Base-by-base conservation (phyloP, 2,113 vertebrate genomes). In the Pelobates fuscus region DNA sequence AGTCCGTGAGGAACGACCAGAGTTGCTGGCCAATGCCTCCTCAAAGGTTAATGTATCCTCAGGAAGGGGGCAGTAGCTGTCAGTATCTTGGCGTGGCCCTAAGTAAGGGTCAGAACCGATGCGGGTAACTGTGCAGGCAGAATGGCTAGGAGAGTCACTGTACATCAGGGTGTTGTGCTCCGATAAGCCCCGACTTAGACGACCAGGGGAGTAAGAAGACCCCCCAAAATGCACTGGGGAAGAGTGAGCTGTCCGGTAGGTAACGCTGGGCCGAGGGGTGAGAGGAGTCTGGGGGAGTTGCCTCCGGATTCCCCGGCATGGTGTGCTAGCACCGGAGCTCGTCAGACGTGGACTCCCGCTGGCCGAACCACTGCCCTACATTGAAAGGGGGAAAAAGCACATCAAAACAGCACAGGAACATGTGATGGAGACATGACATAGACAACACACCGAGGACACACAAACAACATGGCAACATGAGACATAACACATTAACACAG, bases 161-260 rank as follows among this genome's bases (percentile, higher is more conserved):
- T 90, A 91, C 67, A 89, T 88, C 77, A 97, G 85, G 11, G 92
- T 82, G 14, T 95, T 93, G 91, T 97, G 96, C 88, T 97, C 95
- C 0, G 95, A 98, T 73, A 93, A 83, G 55, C 95, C 95, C 0
- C 94, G 92, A 84, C 94, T 97, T 81, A 98, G 88, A 67, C 90
- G 88, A 76, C 93, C 87, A 0, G 94, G 94, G 82, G 93, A 94
- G 84, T 92, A 88, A 25, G 89, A 83, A 3, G 85, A 86, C 78
- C 87, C 91, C 30, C 84, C 82, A 82, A 94, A 93, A 86, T 93
- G 94, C 79, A 97, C 91, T 0, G 95, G 95, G 46, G 96, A 96
- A 77, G 95, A 96, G 87, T 94, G 92, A 80, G 94, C 95, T 61
- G 95, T 98, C 93, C 94, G 96, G 92, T 94, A 98, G 80, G 94